These are phyloP conservation scores for Micropoecilia bifurca DNA, from an alignment of 2,797 vertebrate genomes.

Conservation along the genomic window DNA sequence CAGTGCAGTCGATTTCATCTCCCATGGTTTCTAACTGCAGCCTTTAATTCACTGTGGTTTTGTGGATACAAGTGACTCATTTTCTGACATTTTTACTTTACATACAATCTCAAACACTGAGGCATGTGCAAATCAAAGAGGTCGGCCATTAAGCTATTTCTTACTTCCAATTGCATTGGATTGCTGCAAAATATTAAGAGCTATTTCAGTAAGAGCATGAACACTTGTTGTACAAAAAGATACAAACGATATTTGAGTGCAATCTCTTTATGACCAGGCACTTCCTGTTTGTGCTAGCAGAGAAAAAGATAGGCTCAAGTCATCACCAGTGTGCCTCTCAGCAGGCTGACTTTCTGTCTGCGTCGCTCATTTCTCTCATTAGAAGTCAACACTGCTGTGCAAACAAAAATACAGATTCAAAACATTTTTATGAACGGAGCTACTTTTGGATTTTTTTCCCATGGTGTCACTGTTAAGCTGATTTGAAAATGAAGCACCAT, in stretches of 20 bases:
- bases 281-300: conserved; percentile 70
- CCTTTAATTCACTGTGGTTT: conserved; percentile 27
- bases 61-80: conserved; percentile 40
- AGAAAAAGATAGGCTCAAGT: conserved; percentile 33
- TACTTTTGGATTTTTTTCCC: neutral
- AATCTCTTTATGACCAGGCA: conserved; percentile 40
- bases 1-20: conserved; percentile 20
- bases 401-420: neutral
- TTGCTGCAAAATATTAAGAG: neutral
- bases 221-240: neutral
- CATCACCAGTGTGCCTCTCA: conserved; percentile 3
- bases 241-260: neutral
- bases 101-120: conserved; percentile 3
- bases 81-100: conserved; percentile 24
- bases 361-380: neutral
- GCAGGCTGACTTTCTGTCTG: neutral
- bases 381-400: neutral
- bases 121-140: neutral
- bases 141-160: neutral
- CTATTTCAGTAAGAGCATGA: neutral
- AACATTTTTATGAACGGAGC: neutral
- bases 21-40: conserved; percentile 9
- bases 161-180: neutral
- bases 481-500: neutral
- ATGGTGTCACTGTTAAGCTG: neutral